These are phyloP conservation scores for Anadara kagoshimensis DNA, from an alignment of 1,140 invertebrate species.

Conservation along the genomic window DNA sequence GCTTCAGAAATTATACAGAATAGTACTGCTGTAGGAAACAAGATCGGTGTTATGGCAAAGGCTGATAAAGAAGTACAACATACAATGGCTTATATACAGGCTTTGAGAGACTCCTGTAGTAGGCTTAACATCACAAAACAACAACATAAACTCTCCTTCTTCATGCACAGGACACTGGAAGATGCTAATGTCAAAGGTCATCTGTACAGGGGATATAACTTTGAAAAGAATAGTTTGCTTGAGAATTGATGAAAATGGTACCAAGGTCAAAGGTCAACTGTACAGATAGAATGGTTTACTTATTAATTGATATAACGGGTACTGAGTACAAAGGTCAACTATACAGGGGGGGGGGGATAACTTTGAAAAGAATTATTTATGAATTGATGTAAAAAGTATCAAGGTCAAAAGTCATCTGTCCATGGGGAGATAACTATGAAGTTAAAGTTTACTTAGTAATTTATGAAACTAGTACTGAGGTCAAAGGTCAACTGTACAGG, in stretches of 20 bases:
- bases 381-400: too few relatives aligned
- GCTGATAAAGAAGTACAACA: constrained; percentile 27
- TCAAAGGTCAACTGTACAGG: constrained; percentile 35
- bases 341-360: constrained; percentile 4
- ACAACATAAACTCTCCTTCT: constrained; percentile 34
- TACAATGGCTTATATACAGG: constrained; percentile 10
- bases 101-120: constrained; percentile 19
- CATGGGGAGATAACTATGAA: too few relatives aligned
- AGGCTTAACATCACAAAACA: constrained; percentile 30
- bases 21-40: constrained; percentile 24
- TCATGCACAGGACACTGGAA: constrained; percentile 28
- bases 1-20: constrained; percentile 30
- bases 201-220: background rate
- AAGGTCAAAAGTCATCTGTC: too few relatives aligned
- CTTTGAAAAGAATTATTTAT: background rate
- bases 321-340: constrained; percentile 28
- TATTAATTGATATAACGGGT: background rate
- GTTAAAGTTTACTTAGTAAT: too few relatives aligned
- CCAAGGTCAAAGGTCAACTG: constrained; percentile 10
- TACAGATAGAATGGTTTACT: too few relatives aligned
- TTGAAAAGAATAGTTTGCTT: background rate
- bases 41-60: constrained; percentile 16
- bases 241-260: background rate
- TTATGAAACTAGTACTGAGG: background rate
- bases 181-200: constrained; percentile 22